Percentiles rank a stretch among this genome's conserved stretches.
These are phyloP conservation scores for Sprattus sprattus DNA, from an alignment of 2,113 vertebrate species.

Conservation along the genomic window DNA sequence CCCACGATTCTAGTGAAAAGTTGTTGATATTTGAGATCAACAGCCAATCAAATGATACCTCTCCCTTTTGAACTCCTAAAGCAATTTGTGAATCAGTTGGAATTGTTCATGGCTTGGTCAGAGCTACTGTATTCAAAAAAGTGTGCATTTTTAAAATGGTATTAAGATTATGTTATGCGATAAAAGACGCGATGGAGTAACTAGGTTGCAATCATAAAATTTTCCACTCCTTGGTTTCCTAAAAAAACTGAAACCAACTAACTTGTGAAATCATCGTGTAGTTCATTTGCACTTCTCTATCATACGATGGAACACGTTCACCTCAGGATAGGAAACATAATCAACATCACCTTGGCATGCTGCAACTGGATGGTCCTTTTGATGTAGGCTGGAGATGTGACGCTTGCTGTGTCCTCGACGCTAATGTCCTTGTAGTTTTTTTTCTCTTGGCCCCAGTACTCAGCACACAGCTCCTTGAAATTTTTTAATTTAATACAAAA, in stretches of 20 bases:
- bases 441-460: constrained; percentile 84
- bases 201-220: neutral
- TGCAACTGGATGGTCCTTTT: constrained; percentile 77
- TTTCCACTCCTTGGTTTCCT: neutral
- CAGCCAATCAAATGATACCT: neutral
- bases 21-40: neutral
- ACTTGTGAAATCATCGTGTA: neutral
- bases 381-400: constrained; percentile 62
- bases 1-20: neutral
- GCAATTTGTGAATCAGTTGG: neutral
- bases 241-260: neutral
- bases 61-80: neutral
- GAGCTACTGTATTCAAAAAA: neutral
- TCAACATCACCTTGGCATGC: constrained; percentile 78
- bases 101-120: neutral
- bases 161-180: neutral
- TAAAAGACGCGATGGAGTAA: neutral
- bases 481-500: too few relatives aligned
- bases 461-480: constrained; percentile 71
- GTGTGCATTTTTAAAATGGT: neutral
- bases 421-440: constrained; percentile 73
- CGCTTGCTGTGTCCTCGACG: constrained; percentile 73
- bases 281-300: neutral
- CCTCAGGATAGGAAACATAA: neutral
- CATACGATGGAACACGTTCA: too few relatives aligned